Evolutionary conservation across 1,140 invertebrate species (phyloP), one percentile per base, ranked within the genome.

Genomic region (Steinernema feltiae): DNA sequence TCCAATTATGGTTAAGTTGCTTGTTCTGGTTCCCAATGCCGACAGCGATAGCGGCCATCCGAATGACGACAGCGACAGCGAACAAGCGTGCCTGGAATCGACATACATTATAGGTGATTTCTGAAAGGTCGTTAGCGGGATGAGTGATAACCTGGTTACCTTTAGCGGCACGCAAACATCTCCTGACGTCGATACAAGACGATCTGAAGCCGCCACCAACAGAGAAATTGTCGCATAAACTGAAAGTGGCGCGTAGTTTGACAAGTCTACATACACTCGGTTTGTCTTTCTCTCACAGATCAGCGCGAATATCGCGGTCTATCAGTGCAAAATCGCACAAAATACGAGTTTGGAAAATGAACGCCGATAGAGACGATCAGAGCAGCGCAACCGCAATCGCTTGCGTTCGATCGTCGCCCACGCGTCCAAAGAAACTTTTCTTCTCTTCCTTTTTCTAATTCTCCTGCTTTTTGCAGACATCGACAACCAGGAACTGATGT

Each of bases 351-450:
- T 12, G 12, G 53, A 21, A 63, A n/a, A 46, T 12, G 53, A 48
- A 48, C n/a, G 27, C 21, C 29, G 76, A 32, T 53, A 21, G 46
- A 48, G 71, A 69, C 1, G 69, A 76, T 71, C 24, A 32, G 31
- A 24, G 7, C 7, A 41, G 18, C 35, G 7, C 7, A 41, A 7
- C 18, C 18, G 53, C 53, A 21, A 63, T 63, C 53, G 53, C 24
- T 63, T 63, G 3, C 53, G 53, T 27, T 12, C 53, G 53, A 46
- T n/a, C 41, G 7, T 7, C 7, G n/a, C 7, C 41, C n/a, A 46
- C 41, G 15, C 3, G 12, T 63, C 3, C 53, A 21, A 21, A 63
- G 2, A 12, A 27, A 63, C 53, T n/a, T n/a, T 27, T 21, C 53
- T 27, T n/a, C n/a, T n/a, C n/a, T n/a, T n/a, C n/a, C 53, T 63